Conservation (phyloP, 2,797 vertebrate genomes). For the Babyrousa celebensis region DNA sequence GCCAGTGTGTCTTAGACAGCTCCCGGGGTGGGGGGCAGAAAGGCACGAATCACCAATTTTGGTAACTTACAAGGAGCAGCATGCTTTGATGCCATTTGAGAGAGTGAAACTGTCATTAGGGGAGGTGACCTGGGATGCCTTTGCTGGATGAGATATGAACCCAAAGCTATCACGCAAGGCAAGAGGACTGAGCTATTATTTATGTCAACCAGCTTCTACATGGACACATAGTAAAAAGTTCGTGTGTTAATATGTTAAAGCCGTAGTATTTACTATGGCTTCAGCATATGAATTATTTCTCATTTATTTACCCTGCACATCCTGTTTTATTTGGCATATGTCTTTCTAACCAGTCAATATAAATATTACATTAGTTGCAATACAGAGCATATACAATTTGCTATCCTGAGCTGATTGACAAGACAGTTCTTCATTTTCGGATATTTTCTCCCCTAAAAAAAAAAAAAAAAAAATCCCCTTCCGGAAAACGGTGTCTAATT, state of each 20-base stretch:
- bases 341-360: background rate
- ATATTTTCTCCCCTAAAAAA: background rate
- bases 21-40: background rate
- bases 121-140: background rate
- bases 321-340: background rate
- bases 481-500: slow-evolving; percentile 43
- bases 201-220: background rate
- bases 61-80: background rate
- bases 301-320: background rate
- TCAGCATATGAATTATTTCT: background rate
- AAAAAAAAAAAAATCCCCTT: background rate
- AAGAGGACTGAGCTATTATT: background rate
- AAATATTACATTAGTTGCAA: background rate
- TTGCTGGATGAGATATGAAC: rapidly evolving
- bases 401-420: slow-evolving; percentile 42
- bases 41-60: background rate
- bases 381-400: background rate
- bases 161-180: background rate
- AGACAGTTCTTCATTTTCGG: slow-evolving; percentile 27
- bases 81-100: background rate
- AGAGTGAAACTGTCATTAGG: rapidly evolving
- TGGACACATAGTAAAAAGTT: background rate
- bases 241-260: background rate
- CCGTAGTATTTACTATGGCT: background rate
- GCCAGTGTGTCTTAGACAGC: background rate